These are phyloP conservation scores for Argyrosomus japonicus DNA, from an alignment of 2,113 vertebrate genomes.

Conservation along the genomic window DNA sequence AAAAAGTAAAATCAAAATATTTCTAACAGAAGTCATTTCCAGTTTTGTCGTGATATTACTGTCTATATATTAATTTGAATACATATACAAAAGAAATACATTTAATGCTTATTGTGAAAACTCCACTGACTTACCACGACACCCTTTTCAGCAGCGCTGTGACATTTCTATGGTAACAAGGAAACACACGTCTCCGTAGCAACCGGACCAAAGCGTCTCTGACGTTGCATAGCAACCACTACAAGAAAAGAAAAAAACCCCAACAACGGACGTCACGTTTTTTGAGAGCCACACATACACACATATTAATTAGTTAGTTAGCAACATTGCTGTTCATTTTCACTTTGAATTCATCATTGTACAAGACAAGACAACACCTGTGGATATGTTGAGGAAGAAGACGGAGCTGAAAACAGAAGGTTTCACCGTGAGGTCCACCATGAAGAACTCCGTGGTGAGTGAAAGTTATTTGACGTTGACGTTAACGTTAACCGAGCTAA, in stretches of 20 bases:
- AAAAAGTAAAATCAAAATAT: not conserved
- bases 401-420: conserved; percentile 64
- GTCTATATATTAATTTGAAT: not conserved
- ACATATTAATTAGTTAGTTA: not conserved
- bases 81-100: not conserved
- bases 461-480: conserved; percentile 1
- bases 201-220: conserved; percentile 70
- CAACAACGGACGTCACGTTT: conserved; percentile 19
- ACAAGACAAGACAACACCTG: not conserved
- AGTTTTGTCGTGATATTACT: not conserved
- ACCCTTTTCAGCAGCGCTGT: conserved; percentile 1
- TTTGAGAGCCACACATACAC: not conserved
- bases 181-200: conserved; percentile 56
- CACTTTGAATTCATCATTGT: not conserved
- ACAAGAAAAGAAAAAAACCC: not conserved
- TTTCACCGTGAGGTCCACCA: conserved; percentile 78
- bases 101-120: not conserved
- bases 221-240: conserved; percentile 71
- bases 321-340: not conserved
- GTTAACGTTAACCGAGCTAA: not conserved
- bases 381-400: conserved; percentile 48
- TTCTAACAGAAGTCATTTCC: not conserved
- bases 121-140: not conserved
- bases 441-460: conserved; percentile 84
- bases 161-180: conserved; percentile 58